Evolutionary conservation across 2,888 invertebrate genomes (phyloP).

Genomic region (Brachylomia viminalis): DNA sequence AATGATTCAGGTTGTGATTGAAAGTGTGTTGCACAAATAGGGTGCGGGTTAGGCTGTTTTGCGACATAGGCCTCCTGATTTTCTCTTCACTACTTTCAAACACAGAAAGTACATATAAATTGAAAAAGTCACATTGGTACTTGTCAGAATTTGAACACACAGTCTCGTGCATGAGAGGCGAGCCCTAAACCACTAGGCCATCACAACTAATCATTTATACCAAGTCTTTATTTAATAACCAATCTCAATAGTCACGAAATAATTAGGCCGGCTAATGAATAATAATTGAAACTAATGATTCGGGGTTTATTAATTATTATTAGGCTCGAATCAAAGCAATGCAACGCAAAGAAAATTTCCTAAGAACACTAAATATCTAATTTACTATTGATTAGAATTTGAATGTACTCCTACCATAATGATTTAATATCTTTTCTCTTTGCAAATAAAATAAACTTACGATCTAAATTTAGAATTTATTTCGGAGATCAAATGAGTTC

Average conservation of each 20-base stretch:
- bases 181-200: neutral
- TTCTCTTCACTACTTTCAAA: neutral
- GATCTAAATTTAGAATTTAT: slow-evolving; percentile 29
- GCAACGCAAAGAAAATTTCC: neutral
- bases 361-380: slow-evolving; percentile 15
- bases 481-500: slow-evolving; percentile 26
- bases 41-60: too few species aligned
- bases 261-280: slow-evolving; percentile 6
- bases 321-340: neutral
- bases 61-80: too few species aligned
- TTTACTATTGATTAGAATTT: slow-evolving; percentile 24
- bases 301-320: slow-evolving; percentile 21
- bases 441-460: slow-evolving; percentile 14
- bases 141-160: neutral
- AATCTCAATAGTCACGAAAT: neutral
- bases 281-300: slow-evolving; percentile 13
- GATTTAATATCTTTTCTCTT: slow-evolving; percentile 5
- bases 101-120: neutral
- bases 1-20: too few species aligned
- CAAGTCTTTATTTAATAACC: neutral
- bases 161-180: neutral
- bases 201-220: neutral
- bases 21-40: too few species aligned
- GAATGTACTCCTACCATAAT: slow-evolving; percentile 8
- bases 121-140: neutral